phyloP scores from a whole-genome alignment of 2,113 vertebrate species.

The Orthonyx spaldingii region DNA sequence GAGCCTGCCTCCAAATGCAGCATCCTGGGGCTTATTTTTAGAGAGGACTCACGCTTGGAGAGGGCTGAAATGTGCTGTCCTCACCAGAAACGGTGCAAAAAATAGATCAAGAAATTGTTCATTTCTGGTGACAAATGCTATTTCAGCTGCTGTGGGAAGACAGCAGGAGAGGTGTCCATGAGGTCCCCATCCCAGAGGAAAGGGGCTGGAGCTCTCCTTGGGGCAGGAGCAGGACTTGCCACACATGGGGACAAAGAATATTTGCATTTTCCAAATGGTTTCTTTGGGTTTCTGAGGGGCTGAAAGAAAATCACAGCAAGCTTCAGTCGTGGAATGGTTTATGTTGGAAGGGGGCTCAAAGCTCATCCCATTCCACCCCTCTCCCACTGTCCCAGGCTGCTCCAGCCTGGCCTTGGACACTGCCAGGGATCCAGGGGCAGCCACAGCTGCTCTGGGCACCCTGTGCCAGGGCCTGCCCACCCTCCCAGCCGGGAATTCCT shows the following conservation, averaged over 20 bases:
- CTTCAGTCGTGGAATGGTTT: background rate
- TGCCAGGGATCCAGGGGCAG: background rate
- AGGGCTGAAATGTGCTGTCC: background rate
- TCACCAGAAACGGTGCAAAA: background rate
- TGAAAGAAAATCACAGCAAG: background rate
- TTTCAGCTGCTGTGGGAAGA: background rate
- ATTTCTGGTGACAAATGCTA: background rate
- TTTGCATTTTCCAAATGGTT: background rate
- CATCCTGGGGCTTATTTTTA: background rate
- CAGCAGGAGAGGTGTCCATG: rapidly evolving
- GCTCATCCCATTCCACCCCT: rapidly evolving
- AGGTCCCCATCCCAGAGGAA: background rate
- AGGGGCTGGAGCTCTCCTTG: background rate
- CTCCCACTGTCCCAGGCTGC: rapidly evolving
- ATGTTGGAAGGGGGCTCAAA: background rate
- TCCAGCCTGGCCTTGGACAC: background rate
- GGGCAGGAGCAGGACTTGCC: background rate
- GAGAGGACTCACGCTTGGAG: background rate
- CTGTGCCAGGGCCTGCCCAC: rapidly evolving
- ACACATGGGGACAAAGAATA: background rate
- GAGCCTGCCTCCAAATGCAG: background rate
- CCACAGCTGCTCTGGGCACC: rapidly evolving
- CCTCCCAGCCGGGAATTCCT: background rate
- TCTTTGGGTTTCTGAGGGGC: background rate
- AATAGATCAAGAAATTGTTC: background rate